These are phyloP conservation scores for Muscicapa adusta DNA, from an alignment of 2,113 vertebrate species.

Conservation along the genomic window DNA sequence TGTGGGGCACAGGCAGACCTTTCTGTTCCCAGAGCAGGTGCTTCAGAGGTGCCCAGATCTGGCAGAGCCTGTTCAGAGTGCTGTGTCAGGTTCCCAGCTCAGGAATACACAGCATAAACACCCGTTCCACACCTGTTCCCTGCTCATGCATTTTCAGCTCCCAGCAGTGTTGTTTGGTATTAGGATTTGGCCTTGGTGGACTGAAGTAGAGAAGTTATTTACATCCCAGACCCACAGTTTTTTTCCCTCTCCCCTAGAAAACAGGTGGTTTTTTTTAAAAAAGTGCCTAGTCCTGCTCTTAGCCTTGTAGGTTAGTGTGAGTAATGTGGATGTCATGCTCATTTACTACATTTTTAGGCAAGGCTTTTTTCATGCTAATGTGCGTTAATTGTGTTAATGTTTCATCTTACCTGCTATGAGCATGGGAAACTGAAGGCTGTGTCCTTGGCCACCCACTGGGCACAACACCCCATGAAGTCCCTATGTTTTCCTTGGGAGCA, in stretches of 20 bases:
- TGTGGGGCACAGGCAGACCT: neutral
- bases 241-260: neutral
- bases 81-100: neutral
- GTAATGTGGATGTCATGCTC: neutral
- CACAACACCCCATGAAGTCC: neutral
- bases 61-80: neutral
- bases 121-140: neutral
- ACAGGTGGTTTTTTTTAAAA: neutral
- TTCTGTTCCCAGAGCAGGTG: neutral
- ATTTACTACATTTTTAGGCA: neutral
- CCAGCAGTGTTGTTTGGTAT: neutral
- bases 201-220: neutral
- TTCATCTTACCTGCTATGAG: neutral
- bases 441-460: neutral
- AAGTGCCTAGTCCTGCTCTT: slow-evolving; percentile 42
- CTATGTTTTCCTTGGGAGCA: neutral
- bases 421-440: neutral
- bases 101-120: neutral
- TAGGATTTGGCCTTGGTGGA: neutral
- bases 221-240: neutral
- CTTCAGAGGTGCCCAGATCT: neutral
- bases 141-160: neutral
- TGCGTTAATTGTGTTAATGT: neutral
- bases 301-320: slow-evolving; percentile 5
- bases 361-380: neutral